Percentiles rank a stretch among this genome's conserved stretches.
These are phyloP conservation scores for Rhinichthys osculus DNA, from an alignment of 2,797 vertebrate genomes.

Conservation along the genomic window DNA sequence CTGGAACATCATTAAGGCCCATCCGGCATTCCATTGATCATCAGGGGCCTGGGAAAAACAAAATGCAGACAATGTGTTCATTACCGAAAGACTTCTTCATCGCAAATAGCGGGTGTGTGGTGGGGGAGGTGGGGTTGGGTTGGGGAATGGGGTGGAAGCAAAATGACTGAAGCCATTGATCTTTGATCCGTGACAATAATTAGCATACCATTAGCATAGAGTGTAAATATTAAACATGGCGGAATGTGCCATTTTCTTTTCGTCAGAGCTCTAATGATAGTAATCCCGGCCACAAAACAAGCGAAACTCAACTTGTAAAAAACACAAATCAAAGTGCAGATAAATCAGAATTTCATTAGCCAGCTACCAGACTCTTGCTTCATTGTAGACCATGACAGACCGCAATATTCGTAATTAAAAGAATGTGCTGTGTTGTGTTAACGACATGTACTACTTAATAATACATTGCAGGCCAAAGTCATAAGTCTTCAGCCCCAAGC, in stretches of 20 bases:
- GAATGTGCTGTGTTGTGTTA: constrained; percentile 39
- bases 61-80: constrained; percentile 54
- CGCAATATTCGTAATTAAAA: constrained; percentile 62
- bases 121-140: background rate
- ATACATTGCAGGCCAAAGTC: constrained; percentile 33
- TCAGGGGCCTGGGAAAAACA: constrained; percentile 16
- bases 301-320: constrained; percentile 30
- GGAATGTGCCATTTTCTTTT: constrained; percentile 44
- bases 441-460: constrained; percentile 12
- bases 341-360: constrained; percentile 66
- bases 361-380: constrained; percentile 36
- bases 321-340: constrained; percentile 54
- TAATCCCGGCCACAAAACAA: constrained; percentile 48
- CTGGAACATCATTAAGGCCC: constrained; percentile 58
- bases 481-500: constrained; percentile 24
- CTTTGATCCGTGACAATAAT: constrained; percentile 62
- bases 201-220: constrained; percentile 61
- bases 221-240: constrained; percentile 53
- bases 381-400: constrained; percentile 31
- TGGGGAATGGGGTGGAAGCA: constrained; percentile 17
- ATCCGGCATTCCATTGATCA: constrained; percentile 57
- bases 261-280: constrained; percentile 56
- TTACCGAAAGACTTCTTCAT: constrained; percentile 49
- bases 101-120: background rate
- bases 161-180: constrained; percentile 56